Evolutionary conservation across 2,888 invertebrate species (phyloP).

Genomic region (Stegana nigrithorax): DNA sequence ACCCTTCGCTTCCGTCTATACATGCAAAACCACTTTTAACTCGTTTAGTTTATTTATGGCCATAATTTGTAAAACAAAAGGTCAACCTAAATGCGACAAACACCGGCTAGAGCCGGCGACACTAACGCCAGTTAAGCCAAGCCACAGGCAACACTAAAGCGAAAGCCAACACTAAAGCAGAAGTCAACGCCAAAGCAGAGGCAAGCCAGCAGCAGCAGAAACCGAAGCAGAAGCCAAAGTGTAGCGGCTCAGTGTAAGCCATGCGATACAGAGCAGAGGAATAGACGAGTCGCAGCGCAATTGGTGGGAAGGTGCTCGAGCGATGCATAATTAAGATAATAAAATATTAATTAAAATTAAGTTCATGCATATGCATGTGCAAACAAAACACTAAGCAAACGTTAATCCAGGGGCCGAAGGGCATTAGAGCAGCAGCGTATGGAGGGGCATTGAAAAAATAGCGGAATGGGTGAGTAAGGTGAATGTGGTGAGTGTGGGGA

Average conservation of each 20-base stretch:
- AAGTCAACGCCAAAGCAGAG: constrained; percentile 11
- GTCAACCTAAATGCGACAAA: constrained; percentile 52
- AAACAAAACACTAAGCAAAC: constrained; percentile 17
- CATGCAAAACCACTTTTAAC: constrained; percentile 59
- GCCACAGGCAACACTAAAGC: too few relatives aligned
- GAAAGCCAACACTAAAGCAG: constrained; percentile 12
- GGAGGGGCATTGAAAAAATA: neutral
- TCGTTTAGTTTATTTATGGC: constrained; percentile 64
- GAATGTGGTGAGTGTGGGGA: neutral
- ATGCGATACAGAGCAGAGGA: neutral
- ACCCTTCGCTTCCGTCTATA: constrained; percentile 17
- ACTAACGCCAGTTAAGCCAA: too few relatives aligned
- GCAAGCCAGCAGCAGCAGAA: constrained; percentile 15
- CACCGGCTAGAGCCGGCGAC: constrained; percentile 27
- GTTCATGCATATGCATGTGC: constrained; percentile 55
- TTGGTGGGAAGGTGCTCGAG: constrained; percentile 45
- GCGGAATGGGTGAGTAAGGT: neutral
- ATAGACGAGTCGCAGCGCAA: neutral
- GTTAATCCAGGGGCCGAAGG: neutral
- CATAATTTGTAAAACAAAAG: constrained; percentile 64
- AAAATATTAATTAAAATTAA: constrained; percentile 66
- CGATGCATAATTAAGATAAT: constrained; percentile 67
- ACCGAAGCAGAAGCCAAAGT: constrained; percentile 15
- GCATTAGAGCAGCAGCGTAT: neutral
- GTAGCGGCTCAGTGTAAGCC: neutral